These are phyloP conservation scores for Tetranychus urticae DNA, from an alignment of 1,140 invertebrate species.

Conservation along the genomic window DNA sequence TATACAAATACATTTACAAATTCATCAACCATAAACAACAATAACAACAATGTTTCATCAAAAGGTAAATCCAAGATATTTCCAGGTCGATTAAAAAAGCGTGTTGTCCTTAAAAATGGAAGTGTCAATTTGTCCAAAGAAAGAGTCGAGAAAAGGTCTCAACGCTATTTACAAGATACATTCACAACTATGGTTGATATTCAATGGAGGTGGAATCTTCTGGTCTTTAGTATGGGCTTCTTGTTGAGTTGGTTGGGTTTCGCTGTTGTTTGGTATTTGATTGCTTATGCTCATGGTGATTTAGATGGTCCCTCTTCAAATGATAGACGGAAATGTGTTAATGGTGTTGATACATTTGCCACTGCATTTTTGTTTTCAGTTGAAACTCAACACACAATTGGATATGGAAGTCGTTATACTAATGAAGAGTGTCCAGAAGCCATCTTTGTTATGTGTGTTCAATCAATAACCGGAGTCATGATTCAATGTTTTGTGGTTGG, in stretches of 20 bases:
- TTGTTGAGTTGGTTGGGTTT: conserved; percentile 75
- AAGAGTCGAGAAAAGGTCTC: conserved; percentile 62
- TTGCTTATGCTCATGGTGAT: conserved; percentile 75
- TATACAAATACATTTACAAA: neutral
- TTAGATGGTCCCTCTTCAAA: conserved; percentile 39
- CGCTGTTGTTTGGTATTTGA: conserved; percentile 75
- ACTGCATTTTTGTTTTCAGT: conserved; percentile 75
- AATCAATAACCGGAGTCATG: conserved; percentile 85
- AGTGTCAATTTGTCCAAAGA: conserved; percentile 76
- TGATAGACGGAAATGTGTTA: conserved; percentile 19
- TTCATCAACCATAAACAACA: neutral
- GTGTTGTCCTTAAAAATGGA: conserved; percentile 77
- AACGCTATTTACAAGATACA: conserved; percentile 41
- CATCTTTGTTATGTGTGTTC: conserved; percentile 87
- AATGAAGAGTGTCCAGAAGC: conserved; percentile 89
- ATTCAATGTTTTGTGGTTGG: conserved; percentile 53
- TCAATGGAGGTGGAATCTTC: conserved; percentile 94
- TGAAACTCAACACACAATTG: conserved; percentile 75
- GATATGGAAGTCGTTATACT: conserved; percentile 38
- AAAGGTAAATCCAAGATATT: conserved; percentile 3
- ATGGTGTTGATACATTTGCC: conserved; percentile 51
- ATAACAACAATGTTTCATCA: too few species aligned
- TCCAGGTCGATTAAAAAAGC: conserved; percentile 38
- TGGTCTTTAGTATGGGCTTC: conserved; percentile 75
- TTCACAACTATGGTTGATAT: conserved; percentile 36